These are phyloP conservation scores for Hedya salicella DNA, from an alignment of 2,888 invertebrate genomes.

Conservation along the genomic window DNA sequence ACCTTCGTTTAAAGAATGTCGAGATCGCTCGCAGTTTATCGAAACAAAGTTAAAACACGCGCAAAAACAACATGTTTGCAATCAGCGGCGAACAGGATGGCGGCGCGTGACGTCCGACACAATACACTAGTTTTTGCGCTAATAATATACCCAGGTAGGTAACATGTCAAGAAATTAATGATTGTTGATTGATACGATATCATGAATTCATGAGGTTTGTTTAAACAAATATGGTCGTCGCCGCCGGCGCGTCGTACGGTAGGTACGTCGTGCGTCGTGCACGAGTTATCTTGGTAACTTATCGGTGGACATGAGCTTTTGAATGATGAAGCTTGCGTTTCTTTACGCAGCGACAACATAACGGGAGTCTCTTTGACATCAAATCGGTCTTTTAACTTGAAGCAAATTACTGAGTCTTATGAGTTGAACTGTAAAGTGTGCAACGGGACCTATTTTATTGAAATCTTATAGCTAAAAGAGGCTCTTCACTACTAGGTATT, in stretches of 20 bases:
- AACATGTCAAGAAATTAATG: conserved; percentile 20
- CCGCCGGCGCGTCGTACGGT: background rate
- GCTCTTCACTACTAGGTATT: no score
- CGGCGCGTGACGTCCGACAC: background rate
- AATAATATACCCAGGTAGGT: background rate
- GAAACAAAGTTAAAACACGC: conserved; percentile 23
- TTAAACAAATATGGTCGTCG: conserved; percentile 20
- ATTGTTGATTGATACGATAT: conserved; percentile 20
- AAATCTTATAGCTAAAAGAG: no score
- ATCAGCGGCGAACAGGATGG: conserved; percentile 20
- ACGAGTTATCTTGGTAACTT: conserved; percentile 5
- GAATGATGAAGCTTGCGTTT: conserved; percentile 5
- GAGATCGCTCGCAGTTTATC: conserved; percentile 22
- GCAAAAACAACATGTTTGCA: conserved; percentile 30
- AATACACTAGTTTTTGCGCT: conserved; percentile 1
- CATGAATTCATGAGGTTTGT: background rate
- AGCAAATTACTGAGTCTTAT: no score
- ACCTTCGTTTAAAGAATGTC: conserved; percentile 36
- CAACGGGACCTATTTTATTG: no score
- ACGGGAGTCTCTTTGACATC: background rate
- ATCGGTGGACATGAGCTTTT: conserved; percentile 6
- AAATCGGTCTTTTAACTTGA: no score
- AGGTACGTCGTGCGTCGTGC: background rate
- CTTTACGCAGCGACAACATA: conserved; percentile 11
- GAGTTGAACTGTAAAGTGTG: no score